These are phyloP conservation scores for Drosophila orena DNA, from an alignment of 1,140 invertebrate species.

Conservation along the genomic window DNA sequence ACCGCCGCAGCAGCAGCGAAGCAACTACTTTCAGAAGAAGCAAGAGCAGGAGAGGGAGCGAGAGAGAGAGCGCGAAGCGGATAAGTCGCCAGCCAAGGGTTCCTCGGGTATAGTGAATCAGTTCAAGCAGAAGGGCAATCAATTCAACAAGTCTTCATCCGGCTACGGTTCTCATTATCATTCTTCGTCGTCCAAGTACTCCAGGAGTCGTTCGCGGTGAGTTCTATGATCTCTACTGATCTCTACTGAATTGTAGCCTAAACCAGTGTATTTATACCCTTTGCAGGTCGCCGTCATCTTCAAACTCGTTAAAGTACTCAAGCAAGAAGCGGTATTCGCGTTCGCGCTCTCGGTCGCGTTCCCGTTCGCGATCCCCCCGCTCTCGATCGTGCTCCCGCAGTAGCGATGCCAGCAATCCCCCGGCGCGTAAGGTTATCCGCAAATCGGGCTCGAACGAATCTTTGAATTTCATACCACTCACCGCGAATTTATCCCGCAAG, in stretches of 20 bases:
- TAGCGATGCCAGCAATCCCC: conserved; percentile 61
- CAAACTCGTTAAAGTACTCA: conserved; percentile 72
- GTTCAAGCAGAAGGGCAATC: conserved; percentile 67
- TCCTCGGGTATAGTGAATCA: conserved; percentile 42
- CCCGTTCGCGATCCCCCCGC: conserved; percentile 62
- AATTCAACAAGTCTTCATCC: conserved; percentile 54
- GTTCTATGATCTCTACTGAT: not conserved
- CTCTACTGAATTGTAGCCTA: too few species aligned
- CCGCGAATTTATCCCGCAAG: conserved; percentile 66
- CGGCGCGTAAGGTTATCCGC: conserved; percentile 69
- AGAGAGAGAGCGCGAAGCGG: conserved; percentile 39
- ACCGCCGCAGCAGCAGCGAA: conserved; percentile 56
- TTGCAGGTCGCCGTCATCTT: conserved; percentile 54
- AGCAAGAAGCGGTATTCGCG: conserved; percentile 67
- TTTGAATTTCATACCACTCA: conserved; percentile 74
- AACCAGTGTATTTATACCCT: conserved; percentile 2
- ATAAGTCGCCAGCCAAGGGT: conserved; percentile 33
- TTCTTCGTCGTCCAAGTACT: conserved; percentile 55
- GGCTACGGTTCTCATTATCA: conserved; percentile 41
- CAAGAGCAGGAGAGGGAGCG: conserved; percentile 55
- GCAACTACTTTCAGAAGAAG: conserved; percentile 70
- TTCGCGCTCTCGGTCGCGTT: conserved; percentile 64
- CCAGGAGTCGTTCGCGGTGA: conserved; percentile 78
- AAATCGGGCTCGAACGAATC: conserved; percentile 63
- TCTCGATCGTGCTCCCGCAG: conserved; percentile 71